Percentiles rank a stretch among this genome's conserved stretches.
Evolutionary conservation across 2,113 vertebrate species (phyloP).

Genomic region (Pseudois nayaur): DNA sequence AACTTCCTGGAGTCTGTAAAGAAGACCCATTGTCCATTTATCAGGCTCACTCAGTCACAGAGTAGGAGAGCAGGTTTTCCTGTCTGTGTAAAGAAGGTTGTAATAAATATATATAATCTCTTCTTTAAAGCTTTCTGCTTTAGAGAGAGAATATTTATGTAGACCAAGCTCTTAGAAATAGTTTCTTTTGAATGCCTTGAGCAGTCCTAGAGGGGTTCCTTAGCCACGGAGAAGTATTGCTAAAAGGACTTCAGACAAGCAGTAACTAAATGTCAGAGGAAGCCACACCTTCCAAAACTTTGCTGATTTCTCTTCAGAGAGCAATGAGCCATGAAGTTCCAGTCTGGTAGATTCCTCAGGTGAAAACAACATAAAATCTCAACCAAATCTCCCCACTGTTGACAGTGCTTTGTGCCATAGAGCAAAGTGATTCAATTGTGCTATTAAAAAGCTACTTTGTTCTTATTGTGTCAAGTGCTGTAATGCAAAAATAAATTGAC

Average conservation of each 20-base stretch:
- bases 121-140: neutral
- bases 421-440: neutral
- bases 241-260: neutral
- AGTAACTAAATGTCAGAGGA: neutral
- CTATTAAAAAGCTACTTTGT: neutral
- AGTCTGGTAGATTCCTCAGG: too few relatives aligned
- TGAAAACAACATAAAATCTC: neutral
- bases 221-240: neutral
- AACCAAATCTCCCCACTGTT: neutral
- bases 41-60: neutral
- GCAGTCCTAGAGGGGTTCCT: neutral
- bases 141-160: neutral
- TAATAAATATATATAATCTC: neutral
- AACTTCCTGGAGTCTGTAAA: neutral
- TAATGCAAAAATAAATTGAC: neutral
- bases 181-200: neutral
- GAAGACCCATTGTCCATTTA: neutral
- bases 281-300: neutral
- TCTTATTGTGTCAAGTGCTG: neutral
- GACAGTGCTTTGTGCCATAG: neutral
- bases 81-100: neutral
- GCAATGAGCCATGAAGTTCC: neutral
- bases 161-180: neutral
- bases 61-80: neutral
- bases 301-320: neutral